phyloP scores from a whole-genome alignment of 2,113 vertebrate species.

The Arothron firmamentum region DNA sequence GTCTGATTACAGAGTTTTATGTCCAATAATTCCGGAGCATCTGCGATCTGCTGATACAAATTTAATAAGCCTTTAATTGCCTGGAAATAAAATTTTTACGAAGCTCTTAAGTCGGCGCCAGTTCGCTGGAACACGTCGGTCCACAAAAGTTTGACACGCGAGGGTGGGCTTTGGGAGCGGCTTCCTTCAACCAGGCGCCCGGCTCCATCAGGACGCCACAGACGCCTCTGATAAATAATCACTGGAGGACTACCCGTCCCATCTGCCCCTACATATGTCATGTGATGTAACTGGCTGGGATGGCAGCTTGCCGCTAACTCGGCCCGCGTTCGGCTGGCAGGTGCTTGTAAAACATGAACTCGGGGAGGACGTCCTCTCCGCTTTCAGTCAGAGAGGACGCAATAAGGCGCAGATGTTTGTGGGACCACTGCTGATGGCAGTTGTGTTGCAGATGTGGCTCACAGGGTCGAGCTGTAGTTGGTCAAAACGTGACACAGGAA shows the following conservation, averaged over 20 bases:
- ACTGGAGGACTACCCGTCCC: slow-evolving; percentile 61
- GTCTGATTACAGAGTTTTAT: background rate
- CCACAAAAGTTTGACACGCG: background rate
- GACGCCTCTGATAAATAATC: slow-evolving; percentile 68
- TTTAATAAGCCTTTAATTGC: background rate
- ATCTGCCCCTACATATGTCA: slow-evolving; percentile 71
- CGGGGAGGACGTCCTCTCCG: background rate
- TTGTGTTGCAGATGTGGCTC: too few relatives aligned
- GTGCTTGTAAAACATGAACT: slow-evolving; percentile 45
- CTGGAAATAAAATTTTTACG: slow-evolving; percentile 1
- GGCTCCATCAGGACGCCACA: slow-evolving; percentile 60
- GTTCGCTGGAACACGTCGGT: slow-evolving; percentile 13
- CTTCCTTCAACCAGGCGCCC: slow-evolving; percentile 62
- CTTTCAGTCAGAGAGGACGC: background rate
- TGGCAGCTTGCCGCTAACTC: slow-evolving; percentile 50
- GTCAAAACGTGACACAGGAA: too few relatives aligned
- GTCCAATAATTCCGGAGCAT: slow-evolving; percentile 8
- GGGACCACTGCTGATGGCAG: background rate
- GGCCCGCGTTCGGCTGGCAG: slow-evolving; percentile 49
- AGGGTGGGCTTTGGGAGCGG: slow-evolving; percentile 58
- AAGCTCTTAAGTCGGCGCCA: background rate
- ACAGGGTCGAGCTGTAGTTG: too few relatives aligned
- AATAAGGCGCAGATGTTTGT: background rate
- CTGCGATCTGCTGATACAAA: slow-evolving; percentile 6
- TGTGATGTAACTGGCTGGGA: slow-evolving; percentile 59